Evolutionary conservation across 2,888 invertebrate genomes (phyloP), one percentile per base, ranked within the genome.

Genomic region (Rhopalosiphum nymphaeae): DNA sequence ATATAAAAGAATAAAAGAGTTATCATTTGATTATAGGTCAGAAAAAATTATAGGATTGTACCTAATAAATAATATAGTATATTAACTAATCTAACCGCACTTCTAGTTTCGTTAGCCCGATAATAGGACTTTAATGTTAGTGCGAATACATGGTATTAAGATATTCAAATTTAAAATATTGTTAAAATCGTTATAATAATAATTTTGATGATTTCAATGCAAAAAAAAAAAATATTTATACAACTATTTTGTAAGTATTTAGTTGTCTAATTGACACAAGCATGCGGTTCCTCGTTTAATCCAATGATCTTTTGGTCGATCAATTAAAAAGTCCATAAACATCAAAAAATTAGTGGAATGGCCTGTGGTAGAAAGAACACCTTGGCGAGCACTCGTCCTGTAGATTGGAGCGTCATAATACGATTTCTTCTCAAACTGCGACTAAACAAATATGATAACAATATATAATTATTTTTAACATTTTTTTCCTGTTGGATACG

Each of bases 331-430:
- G 94, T 97, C 96, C 97, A 99, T 98, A 95, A 97, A 97, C 94
- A 99, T 97, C 89, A 99, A 98, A 95, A 98, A 99, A 96, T 99
- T 99, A 94, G 98, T 98, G 95, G 98, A 99, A 96, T 99, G 99
- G 0, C 99, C 99, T 0, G 99, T 99, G 13, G 99, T 99, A 93
- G 98, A 98, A 92, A 99, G 96, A 29, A 97, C 97, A 84, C 99
- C 99, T 95, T 98, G 97, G 84, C 99, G 96, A 95, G 98, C 98
- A 4, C 98, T 97, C 1, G 99, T 99, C 96, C 99, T 99, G 96
- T 99, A 99, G 4, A 94, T 89, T 25, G 94, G 94, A 25, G 90
- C 46, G 29, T 94, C 91, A 13, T 94, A 99, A 95, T 97, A 97
- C 49, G 96, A 96, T 53, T 96, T 96, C 44, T 96, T 96, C 0